These are phyloP conservation scores for Tromatobia lineatoria DNA, from an alignment of 2,888 invertebrate species.

Conservation along the genomic window DNA sequence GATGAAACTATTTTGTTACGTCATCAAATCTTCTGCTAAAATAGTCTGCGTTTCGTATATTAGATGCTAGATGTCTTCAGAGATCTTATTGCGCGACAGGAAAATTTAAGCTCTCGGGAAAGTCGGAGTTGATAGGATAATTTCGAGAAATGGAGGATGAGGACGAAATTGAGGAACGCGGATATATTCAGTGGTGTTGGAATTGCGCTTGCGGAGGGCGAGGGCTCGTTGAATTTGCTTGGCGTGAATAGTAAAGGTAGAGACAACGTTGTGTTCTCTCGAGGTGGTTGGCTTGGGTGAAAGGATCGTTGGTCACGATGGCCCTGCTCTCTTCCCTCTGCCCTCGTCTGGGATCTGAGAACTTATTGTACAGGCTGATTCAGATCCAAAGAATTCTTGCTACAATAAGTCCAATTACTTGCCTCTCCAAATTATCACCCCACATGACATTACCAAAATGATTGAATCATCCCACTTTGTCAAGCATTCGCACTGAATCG, in stretches of 20 bases:
- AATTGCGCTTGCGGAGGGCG: constrained; percentile 6
- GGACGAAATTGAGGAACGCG: constrained; percentile 51
- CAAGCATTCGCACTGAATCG: background rate
- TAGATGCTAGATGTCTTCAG: constrained; percentile 8
- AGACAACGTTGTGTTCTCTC: constrained; percentile 40
- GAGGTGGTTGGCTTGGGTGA: constrained; percentile 30
- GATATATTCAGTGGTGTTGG: constrained; percentile 33
- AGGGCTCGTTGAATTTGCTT: constrained; percentile 39
- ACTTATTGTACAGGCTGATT: constrained; percentile 49
- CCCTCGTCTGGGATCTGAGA: constrained; percentile 43
- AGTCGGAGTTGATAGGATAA: constrained; percentile 30
- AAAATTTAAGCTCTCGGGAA: constrained; percentile 22
- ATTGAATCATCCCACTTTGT: background rate
- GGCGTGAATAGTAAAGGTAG: constrained; percentile 47
- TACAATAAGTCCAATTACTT: constrained; percentile 18
- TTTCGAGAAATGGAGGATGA: constrained; percentile 27
- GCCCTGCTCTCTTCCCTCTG: constrained; percentile 36
- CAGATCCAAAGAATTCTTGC: constrained; percentile 35
- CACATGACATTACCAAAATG: background rate
- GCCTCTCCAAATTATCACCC: background rate
- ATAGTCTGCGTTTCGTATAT: constrained; percentile 28
- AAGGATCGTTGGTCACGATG: constrained; percentile 63
- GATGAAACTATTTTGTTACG: too few relatives aligned
- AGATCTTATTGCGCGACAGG: constrained; percentile 23
- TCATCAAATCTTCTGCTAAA: too few relatives aligned